Evolutionary conservation across 2,888 invertebrate species (phyloP).

Genomic region (Venustoraphidia nigricollis): DNA sequence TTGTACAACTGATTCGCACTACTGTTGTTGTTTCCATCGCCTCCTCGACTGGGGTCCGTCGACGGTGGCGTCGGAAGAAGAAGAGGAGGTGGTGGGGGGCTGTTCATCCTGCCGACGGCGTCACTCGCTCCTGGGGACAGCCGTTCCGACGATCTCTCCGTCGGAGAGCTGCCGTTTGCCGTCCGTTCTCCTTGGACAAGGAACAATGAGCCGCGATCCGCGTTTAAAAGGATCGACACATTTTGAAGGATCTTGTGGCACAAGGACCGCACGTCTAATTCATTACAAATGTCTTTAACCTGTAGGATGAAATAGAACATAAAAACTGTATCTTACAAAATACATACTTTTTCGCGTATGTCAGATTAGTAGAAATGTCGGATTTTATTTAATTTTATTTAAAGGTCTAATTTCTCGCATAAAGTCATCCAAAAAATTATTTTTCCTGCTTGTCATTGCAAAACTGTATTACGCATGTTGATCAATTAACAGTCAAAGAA

Average conservation of each 20-base stretch:
- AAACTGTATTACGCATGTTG: too few relatives aligned
- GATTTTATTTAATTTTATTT: too few relatives aligned
- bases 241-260: constrained; percentile 95
- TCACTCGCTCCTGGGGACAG: too few relatives aligned
- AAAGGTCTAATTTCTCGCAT: too few relatives aligned
- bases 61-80: neutral
- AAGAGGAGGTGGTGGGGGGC: too few relatives aligned
- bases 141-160: constrained; percentile 14
- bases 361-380: too few relatives aligned
- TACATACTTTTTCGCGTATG: too few relatives aligned
- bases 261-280: constrained; percentile 80
- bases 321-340: too few relatives aligned
- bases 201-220: constrained; percentile 85
- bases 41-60: neutral
- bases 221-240: constrained; percentile 80
- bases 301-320: constrained; percentile 22
- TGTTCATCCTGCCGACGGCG: too few relatives aligned
- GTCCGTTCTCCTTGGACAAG: constrained; percentile 59
- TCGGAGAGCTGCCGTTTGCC: constrained; percentile 26
- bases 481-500: too few relatives aligned
- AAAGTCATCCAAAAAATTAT: too few relatives aligned
- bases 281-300: constrained; percentile 93
- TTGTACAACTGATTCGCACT: neutral
- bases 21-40: neutral
- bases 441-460: too few relatives aligned